phyloP scores from a whole-genome alignment of 2,797 vertebrate species.

The Spatula versicolor region DNA sequence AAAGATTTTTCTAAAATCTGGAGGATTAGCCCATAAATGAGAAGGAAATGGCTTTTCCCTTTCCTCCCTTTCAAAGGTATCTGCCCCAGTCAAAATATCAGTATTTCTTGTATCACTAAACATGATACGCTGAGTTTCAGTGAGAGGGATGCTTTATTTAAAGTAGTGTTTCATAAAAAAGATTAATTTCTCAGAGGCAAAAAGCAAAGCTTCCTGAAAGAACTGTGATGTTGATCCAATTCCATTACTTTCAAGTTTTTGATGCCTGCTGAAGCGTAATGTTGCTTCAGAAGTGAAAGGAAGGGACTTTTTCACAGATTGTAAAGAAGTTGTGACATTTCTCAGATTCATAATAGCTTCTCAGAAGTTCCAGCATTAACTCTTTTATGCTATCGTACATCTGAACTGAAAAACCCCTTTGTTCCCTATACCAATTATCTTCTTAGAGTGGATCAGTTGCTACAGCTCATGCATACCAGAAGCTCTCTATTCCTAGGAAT shows the following conservation, averaged over 20 bases:
- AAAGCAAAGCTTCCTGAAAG: constrained; percentile 9
- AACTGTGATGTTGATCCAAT: constrained; percentile 41
- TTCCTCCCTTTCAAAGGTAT: neutral
- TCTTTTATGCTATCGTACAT: neutral
- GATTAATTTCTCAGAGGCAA: constrained; percentile 33
- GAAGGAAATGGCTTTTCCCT: neutral
- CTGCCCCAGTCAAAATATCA: no score
- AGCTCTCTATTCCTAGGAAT: neutral
- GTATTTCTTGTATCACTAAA: neutral
- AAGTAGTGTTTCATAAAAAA: constrained; percentile 34
- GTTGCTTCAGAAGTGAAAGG: constrained; percentile 30
- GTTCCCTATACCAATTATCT: neutral
- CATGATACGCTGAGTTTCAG: neutral
- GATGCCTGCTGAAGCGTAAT: neutral
- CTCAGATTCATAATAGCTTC: constrained; percentile 29
- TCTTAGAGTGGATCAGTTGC: neutral
- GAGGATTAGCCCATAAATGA: neutral
- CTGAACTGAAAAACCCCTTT: constrained; percentile 43
- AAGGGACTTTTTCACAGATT: constrained; percentile 12
- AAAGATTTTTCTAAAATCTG: neutral
- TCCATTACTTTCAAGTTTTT: constrained; percentile 39
- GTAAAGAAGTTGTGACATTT: constrained; percentile 47
- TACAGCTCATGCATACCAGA: neutral
- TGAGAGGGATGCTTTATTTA: neutral
- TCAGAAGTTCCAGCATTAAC: constrained; percentile 35